phyloP scores from a whole-genome alignment of 2,113 vertebrate genomes.

The Phocoena sinus region DNA sequence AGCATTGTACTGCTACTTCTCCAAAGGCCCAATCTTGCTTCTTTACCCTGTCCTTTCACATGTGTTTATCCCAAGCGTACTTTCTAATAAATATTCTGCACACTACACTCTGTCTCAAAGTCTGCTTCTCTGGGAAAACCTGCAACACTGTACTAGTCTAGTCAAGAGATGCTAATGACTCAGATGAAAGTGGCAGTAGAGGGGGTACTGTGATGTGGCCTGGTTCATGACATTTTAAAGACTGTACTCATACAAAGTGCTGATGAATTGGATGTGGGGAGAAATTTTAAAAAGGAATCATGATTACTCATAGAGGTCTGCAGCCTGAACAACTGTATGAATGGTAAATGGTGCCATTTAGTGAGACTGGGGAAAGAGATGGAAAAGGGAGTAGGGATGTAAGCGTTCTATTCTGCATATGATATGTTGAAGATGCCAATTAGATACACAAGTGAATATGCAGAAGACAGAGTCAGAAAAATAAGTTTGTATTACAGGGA shows the following conservation, averaged over 20 bases:
- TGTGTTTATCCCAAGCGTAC: neutral
- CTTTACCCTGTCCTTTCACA: neutral
- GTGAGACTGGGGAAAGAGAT: neutral
- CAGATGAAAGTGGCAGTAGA: neutral
- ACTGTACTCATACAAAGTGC: neutral
- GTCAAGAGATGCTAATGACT: neutral
- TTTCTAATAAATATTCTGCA: neutral
- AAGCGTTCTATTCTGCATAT: neutral
- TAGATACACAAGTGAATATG: neutral
- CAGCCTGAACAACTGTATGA: neutral
- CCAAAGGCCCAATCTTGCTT: neutral
- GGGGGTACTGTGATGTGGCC: neutral
- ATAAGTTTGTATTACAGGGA: neutral
- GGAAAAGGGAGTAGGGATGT: neutral
- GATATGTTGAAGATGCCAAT: neutral
- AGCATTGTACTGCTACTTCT: neutral
- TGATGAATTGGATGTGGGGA: neutral
- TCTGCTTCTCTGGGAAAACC: neutral
- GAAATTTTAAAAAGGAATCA: neutral
- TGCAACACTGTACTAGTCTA: neutral
- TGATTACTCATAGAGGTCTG: neutral
- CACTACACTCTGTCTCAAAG: slow-evolving; percentile 15
- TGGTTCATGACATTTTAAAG: neutral
- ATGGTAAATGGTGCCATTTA: neutral
- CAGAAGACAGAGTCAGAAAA: neutral